Percentiles rank a stretch among this genome's conserved stretches.
These are phyloP conservation scores for Ectobius pallidus DNA, from an alignment of 2,888 invertebrate species.

Conservation along the genomic window DNA sequence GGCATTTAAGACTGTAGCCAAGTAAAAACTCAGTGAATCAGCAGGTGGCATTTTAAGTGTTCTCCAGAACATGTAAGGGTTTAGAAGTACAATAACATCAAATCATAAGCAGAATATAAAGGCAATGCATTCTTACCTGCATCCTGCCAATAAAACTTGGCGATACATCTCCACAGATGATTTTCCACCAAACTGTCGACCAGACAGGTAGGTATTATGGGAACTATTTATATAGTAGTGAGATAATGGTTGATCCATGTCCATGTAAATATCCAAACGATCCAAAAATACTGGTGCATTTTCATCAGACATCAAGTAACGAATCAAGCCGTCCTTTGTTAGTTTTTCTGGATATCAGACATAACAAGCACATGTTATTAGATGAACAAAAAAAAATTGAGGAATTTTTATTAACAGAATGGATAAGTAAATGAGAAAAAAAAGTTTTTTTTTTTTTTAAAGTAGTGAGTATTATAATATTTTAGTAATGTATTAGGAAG, in stretches of 20 bases:
- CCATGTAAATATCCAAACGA: conserved; percentile 95
- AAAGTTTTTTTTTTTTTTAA: neutral
- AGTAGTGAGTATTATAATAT: neutral
- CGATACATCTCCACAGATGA: conserved; percentile 99
- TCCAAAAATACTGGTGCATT: conserved; percentile 99
- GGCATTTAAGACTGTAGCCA: too few relatives aligned
- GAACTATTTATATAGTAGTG: conserved; percentile 99
- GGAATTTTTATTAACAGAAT: too few relatives aligned
- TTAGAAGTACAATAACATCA: too few relatives aligned
- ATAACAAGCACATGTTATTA: too few relatives aligned
- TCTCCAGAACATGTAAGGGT: too few relatives aligned
- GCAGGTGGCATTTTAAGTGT: too few relatives aligned
- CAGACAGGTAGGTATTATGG: conserved; percentile 93
- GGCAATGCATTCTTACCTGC: conserved; percentile 68
- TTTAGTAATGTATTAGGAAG: too few relatives aligned
- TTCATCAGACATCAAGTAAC: conserved; percentile 99
- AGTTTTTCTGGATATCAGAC: conserved; percentile 67
- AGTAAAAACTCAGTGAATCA: too few relatives aligned
- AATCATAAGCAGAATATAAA: too few relatives aligned
- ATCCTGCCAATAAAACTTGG: conserved; percentile 95
- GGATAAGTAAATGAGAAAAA: too few relatives aligned
- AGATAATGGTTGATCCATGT: conserved; percentile 97
- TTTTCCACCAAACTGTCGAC: conserved; percentile 97
- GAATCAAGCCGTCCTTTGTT: conserved; percentile 94
- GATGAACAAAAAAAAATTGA: too few relatives aligned